A percentile compares a stretch with the other conserved stretches of the same genome.
phyloP scores from a whole-genome alignment of 2,113 vertebrate genomes.

The Otis tarda region DNA sequence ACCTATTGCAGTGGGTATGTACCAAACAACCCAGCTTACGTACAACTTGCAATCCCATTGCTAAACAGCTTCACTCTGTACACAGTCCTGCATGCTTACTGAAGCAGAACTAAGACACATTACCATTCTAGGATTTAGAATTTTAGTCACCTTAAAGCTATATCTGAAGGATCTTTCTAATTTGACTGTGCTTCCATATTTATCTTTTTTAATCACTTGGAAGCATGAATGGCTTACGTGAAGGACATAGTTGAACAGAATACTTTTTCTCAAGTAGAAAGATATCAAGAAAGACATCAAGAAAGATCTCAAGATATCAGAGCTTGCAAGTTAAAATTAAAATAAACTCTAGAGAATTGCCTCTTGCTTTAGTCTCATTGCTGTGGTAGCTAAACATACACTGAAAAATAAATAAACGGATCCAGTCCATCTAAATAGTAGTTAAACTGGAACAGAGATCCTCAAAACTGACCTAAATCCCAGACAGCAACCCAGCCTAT shows the following conservation, averaged over 20 bases:
- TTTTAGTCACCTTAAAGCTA: background rate
- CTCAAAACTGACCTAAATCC: background rate
- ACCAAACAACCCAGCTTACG: background rate
- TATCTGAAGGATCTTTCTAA: background rate
- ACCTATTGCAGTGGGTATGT: background rate
- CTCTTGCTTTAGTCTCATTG: background rate
- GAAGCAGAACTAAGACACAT: background rate
- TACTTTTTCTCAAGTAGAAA: background rate
- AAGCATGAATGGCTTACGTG: background rate
- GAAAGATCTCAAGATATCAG: background rate
- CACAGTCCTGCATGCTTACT: background rate
- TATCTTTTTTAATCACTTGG: background rate
- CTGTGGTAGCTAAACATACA: background rate
- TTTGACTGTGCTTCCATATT: background rate
- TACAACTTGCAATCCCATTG: background rate
- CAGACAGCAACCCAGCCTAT: background rate
- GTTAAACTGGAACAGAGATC: background rate
- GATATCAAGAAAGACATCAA: too few species aligned
- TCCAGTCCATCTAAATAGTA: background rate
- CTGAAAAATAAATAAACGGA: constrained; percentile 14
- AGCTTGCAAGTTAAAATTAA: background rate
- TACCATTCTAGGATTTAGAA: background rate
- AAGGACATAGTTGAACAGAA: background rate
- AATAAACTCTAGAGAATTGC: background rate
- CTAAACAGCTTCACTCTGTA: background rate